A percentile compares a stretch with the other conserved stretches of the same genome.
These are phyloP conservation scores for Lagodon rhomboides DNA, from an alignment of 2,797 vertebrate genomes.

Conservation along the genomic window DNA sequence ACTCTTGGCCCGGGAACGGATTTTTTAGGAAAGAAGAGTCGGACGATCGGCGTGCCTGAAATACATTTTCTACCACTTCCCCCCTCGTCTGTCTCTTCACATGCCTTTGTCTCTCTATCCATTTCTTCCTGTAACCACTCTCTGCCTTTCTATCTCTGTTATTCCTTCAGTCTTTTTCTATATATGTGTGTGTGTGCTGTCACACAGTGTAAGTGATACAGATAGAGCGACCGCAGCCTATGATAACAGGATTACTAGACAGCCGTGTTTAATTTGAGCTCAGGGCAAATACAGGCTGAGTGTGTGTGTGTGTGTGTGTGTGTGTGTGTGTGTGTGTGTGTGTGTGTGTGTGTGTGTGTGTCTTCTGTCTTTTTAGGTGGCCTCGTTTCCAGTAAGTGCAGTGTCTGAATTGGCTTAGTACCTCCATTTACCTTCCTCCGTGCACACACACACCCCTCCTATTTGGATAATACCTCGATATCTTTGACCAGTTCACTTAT, in stretches of 20 bases:
- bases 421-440: conserved; percentile 42
- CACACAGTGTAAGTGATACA: conserved; percentile 73
- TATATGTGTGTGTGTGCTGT: conserved; percentile 31
- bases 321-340: conserved; percentile 24
- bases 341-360: conserved; percentile 24
- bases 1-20: neutral
- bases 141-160: conserved; percentile 1
- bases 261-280: conserved; percentile 78
- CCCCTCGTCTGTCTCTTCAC: neutral
- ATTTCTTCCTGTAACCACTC: neutral
- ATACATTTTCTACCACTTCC: conserved; percentile 3
- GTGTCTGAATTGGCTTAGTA: conserved; percentile 55
- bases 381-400: conserved; percentile 72
- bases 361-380: conserved; percentile 61
- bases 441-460: conserved; percentile 22
- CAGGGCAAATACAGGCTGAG: conserved; percentile 62
- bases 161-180: neutral
- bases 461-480: conserved; percentile 66
- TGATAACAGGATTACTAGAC: conserved; percentile 81
- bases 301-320: conserved; percentile 29
- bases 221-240: conserved; percentile 72
- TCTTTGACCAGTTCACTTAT: conserved; percentile 77
- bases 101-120: conserved; percentile 4
- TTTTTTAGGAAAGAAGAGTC: conserved; percentile 33
- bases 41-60: neutral